phyloP scores from a whole-genome alignment of 2,888 invertebrate genomes.

The Caprella mutica region DNA sequence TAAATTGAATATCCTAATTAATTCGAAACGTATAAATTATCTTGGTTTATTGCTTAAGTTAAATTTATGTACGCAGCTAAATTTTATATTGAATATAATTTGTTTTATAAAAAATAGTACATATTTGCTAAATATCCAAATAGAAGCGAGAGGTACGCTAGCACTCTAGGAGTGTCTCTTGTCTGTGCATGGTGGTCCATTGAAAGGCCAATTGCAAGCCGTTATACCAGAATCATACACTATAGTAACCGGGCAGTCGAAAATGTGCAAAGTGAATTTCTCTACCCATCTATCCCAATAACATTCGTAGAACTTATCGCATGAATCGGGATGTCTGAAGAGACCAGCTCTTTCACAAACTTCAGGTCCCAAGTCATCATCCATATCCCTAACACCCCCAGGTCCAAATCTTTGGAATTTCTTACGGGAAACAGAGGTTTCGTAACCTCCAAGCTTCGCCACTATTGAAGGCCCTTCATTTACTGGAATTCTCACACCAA shows the following conservation, averaged over 20 bases:
- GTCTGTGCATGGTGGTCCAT: constrained; percentile 61
- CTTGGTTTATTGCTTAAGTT: too few relatives aligned
- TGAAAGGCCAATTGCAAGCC: constrained; percentile 73
- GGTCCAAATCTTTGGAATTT: constrained; percentile 51
- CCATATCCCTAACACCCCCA: constrained; percentile 50
- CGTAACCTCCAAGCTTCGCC: constrained; percentile 19
- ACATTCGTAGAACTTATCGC: constrained; percentile 71
- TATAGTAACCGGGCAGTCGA: constrained; percentile 65
- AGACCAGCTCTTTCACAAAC: constrained; percentile 48
- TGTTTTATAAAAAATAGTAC: too few relatives aligned
- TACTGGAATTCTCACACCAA: constrained; percentile 8
- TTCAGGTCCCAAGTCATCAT: constrained; percentile 47
- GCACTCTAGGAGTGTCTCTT: too few relatives aligned
- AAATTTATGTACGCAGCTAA: too few relatives aligned
- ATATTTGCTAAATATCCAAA: too few relatives aligned
- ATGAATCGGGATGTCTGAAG: constrained; percentile 58
- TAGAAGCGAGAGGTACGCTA: too few relatives aligned
- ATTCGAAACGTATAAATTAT: too few relatives aligned
- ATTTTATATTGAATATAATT: too few relatives aligned
- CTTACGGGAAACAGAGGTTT: constrained; percentile 7
- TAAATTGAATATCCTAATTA: too few relatives aligned
- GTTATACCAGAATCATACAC: constrained; percentile 61
- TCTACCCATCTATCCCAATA: constrained; percentile 67
- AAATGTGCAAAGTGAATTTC: constrained; percentile 59
- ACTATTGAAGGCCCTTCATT: constrained; percentile 25